Base-by-base conservation (phyloP, 30 jellyfish, hydroid and myxozoan species). In the Hydractinia echinata region DNA sequence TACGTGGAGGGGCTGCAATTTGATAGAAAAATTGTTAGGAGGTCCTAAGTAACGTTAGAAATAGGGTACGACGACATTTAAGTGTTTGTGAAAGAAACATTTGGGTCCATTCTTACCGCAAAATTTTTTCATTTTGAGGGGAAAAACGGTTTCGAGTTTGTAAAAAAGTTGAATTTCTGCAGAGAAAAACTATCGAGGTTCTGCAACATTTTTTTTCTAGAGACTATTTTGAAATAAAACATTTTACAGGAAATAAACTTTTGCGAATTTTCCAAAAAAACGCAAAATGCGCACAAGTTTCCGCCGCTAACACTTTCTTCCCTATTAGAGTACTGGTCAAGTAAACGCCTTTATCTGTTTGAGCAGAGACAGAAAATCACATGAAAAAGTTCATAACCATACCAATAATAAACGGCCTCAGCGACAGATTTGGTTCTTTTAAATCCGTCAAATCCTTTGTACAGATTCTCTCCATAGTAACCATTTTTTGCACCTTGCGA, bases 381-480 rank as follows among this genome's bases (percentile, higher is more conserved):
- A 4, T 64, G 74, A 7, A 64, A 6, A 64, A 6, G 7, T 13
- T n/a, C 9, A 64, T 1, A 6, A 6, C 16, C 64, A 18, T 49
- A 74, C 83, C 83, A 74, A 55, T 49, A 74, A 48, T 74, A 74
- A 2, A 74, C 83, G 6, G 83, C 83, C 4, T 74, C 69, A 21
- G 83, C 83, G 15, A 74, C 54, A 0, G 83, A 48, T 58, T 74
- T 74, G 52, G 74, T 64, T 51, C 18, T 44, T 50, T 74, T 74
- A 20, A 74, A 74, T 13, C 83, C 70, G 66, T 74, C 83, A 51
- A 74, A 74, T 1, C 83, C 83, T 50, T 74, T 74, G 68, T 49
- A 74, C 4, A 74, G n/a, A 50, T 74, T 74, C 67, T 74, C 83
- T 7, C 83, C 83, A 5, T 49, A 30, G 54, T 16, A 20, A 8